Percentiles rank a stretch among this genome's conserved stretches.
Conservation (phyloP, 30 jellyfish, hydroid and myxozoan genomes). For the Aurelia sp. region DNA sequence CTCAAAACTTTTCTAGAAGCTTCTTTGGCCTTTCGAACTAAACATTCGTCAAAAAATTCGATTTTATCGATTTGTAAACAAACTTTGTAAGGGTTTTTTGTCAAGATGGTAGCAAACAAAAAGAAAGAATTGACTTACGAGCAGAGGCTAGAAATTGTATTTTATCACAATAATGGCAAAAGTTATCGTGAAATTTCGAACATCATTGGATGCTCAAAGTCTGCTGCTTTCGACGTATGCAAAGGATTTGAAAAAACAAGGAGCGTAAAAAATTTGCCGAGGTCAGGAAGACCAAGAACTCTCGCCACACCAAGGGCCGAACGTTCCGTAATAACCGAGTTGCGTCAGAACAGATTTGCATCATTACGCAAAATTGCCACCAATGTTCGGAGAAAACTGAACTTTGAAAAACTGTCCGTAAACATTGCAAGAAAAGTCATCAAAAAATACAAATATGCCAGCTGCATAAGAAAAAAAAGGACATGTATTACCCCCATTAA, state of each 20-base stretch:
- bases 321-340: conserved; percentile 6
- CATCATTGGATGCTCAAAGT: conserved; percentile 18
- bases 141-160: too few species aligned
- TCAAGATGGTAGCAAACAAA: too few species aligned
- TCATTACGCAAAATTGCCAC: not conserved
- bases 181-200: conserved; percentile 4
- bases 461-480: conserved; percentile 38
- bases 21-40: too few species aligned
- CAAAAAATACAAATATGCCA: conserved; percentile 33
- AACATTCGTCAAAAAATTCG: too few species aligned
- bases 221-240: conserved; percentile 6
- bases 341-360: conserved; percentile 21
- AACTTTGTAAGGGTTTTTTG: too few species aligned
- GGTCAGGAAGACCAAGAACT: conserved; percentile 36
- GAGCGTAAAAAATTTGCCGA: conserved; percentile 25
- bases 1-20: too few species aligned
- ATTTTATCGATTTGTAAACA: too few species aligned
- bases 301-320: conserved; percentile 42
- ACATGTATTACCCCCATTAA: conserved; percentile 22
- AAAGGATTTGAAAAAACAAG: conserved; percentile 9
- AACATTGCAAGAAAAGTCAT: not conserved
- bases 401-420: not conserved
- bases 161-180: not conserved
- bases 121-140: too few species aligned
- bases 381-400: not conserved